These are phyloP conservation scores for Mormyrus lacerda DNA, from an alignment of 2,113 vertebrate genomes.

Conservation along the genomic window DNA sequence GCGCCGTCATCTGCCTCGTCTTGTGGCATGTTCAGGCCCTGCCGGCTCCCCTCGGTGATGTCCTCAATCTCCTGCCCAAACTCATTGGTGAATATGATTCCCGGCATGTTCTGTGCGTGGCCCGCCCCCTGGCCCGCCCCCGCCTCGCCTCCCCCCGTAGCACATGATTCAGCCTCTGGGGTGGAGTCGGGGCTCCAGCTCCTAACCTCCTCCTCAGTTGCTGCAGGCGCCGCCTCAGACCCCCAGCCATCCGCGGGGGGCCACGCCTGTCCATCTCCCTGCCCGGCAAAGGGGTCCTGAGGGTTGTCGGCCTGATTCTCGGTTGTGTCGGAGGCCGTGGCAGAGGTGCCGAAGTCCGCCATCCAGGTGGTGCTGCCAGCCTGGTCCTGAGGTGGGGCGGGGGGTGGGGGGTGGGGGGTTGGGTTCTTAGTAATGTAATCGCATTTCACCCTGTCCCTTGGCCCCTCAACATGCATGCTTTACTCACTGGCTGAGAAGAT, in stretches of 20 bases:
- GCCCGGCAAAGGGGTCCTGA: constrained; percentile 34
- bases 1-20: constrained; percentile 21
- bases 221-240: constrained; percentile 29
- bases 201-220: constrained; percentile 55
- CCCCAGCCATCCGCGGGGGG: constrained; percentile 42
- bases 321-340: constrained; percentile 46
- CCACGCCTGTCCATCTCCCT: constrained; percentile 46
- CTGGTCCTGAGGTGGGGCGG: constrained; percentile 54
- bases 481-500: constrained; percentile 81
- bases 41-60: constrained; percentile 21
- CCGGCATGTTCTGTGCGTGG: constrained; percentile 46
- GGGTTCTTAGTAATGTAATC: constrained; percentile 59
- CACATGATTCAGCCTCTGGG: constrained; percentile 35
- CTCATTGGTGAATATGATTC: constrained; percentile 58
- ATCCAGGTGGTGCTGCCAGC: constrained; percentile 67
- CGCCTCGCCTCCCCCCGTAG: constrained; percentile 22
- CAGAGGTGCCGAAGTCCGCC: constrained; percentile 66
- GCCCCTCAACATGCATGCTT: background rate
- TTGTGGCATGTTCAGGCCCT: constrained; percentile 6
- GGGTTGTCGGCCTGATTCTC: constrained; percentile 17
- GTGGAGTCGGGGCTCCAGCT: constrained; percentile 46
- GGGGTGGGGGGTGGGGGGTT: constrained; percentile 54
- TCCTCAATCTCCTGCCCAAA: constrained; percentile 52
- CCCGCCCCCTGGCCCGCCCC: constrained; percentile 18
- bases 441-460: background rate